Base-by-base conservation (phyloP, 35 echinoderm and acorn worm species). In the Lytechinus pictus region DNA sequence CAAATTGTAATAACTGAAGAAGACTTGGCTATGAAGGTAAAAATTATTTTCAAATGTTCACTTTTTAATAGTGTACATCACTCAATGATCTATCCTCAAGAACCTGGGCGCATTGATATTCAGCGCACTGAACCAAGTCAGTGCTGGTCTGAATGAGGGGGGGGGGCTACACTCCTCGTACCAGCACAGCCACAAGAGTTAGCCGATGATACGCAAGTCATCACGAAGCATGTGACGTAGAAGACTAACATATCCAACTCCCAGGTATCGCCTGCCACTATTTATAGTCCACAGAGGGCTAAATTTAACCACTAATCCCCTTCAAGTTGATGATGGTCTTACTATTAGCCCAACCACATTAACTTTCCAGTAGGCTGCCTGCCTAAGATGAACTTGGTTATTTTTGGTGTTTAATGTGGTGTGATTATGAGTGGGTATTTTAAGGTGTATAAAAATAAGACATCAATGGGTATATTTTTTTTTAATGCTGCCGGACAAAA, bases 251-350 rank as follows among this genome's bases (percentile, higher is more conserved):
- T 54, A 90, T 90, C 88, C 16, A 4, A 44, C 11, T 44, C 88
- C 88, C 88, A 90, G 88, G 88, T 90, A 90, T 90, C 3, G 28
- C 9, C 13, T 33, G 88, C 28, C 88, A 52, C 88, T 90, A 90
- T 90, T 90, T 90, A 4, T 90, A 90, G 88, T 28, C 28, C 52
- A 16, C 28, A 90, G 88, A 54, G 28, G n/a, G 88, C 88, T 90
- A 90, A 29, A 90, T 90, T 90, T 90, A 90, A 90, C 66, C 66
- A 16, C 66, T 79, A 79, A 79, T 79, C 66, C 66, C 57, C 66
- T 24, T 24, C 66, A 79, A 79, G 66, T 79, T 79, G 66, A 79
- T 79, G 66, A 79, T 79, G 66, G 66, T 79, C 19, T 79, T 16
- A 79, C 66, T 79, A 79, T 79, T 79, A 79, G 66, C 16, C 66